A percentile compares a stretch with the other conserved stretches of the same genome.
These are phyloP conservation scores for Cheilinus undulatus DNA, from an alignment of 2,113 vertebrate species.

Conservation along the genomic window DNA sequence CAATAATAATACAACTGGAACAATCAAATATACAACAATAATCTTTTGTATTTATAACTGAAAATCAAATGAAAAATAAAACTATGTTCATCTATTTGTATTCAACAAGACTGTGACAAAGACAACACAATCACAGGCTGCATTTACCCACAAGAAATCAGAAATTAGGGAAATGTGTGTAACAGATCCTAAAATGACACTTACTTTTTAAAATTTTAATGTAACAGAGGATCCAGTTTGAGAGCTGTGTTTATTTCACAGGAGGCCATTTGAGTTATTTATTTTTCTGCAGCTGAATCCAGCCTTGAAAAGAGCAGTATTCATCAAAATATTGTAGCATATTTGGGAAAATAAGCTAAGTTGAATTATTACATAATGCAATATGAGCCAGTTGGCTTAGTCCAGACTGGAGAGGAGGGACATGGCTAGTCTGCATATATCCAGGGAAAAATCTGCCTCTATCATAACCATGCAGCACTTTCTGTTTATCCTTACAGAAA, in stretches of 20 bases:
- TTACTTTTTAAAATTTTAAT: not conserved
- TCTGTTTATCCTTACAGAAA: too few species aligned
- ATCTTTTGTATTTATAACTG: conserved; percentile 47
- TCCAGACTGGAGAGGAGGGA: not conserved
- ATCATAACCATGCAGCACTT: too few species aligned
- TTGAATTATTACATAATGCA: not conserved
- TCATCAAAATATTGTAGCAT: not conserved
- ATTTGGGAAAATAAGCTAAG: not conserved
- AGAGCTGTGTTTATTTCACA: not conserved
- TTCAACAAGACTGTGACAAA: conserved; percentile 33
- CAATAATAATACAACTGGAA: conserved; percentile 61
- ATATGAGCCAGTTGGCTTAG: not conserved
- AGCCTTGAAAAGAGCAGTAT: not conserved
- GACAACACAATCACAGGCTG: conserved; percentile 38
- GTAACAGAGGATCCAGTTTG: not conserved
- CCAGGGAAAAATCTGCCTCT: too few species aligned
- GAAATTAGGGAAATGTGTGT: not conserved
- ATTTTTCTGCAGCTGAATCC: not conserved
- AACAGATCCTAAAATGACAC: not conserved
- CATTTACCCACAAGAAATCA: conserved; percentile 30
- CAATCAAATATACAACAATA: conserved; percentile 67
- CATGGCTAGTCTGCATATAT: not conserved
- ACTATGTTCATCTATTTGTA: conserved; percentile 37
- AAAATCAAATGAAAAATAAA: conserved; percentile 12
- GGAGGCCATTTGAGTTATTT: not conserved